Evolutionary conservation across 2,888 invertebrate species (phyloP).

Genomic region (Scaptomyza flava): DNA sequence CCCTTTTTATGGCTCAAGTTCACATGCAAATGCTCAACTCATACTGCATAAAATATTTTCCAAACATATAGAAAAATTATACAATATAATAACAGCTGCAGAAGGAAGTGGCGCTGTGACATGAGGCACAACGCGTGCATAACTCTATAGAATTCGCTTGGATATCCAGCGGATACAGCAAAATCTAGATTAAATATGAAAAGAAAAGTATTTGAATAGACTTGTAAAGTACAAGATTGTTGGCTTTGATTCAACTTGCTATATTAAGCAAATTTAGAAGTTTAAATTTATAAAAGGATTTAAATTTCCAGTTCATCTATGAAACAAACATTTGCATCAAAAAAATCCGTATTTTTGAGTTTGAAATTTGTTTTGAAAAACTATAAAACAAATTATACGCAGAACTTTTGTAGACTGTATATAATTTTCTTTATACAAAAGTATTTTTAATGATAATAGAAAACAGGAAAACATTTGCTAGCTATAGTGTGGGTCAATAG

Average conservation of each 20-base stretch:
- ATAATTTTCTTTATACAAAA: background rate
- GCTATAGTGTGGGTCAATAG: slow-evolving; percentile 68
- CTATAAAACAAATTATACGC: slow-evolving; percentile 1
- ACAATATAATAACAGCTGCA: slow-evolving; percentile 20
- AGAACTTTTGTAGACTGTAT: background rate
- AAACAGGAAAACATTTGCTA: slow-evolving; percentile 22
- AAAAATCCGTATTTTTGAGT: slow-evolving; percentile 15
- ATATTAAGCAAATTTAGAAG: background rate
- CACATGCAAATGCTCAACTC: slow-evolving; percentile 41
- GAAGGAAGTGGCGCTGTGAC: slow-evolving; percentile 35
- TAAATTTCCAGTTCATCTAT: background rate
- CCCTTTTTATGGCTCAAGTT: slow-evolving; percentile 48
- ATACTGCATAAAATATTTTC: slow-evolving; percentile 3
- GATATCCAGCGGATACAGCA: background rate
- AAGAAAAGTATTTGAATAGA: background rate
- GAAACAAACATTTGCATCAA: slow-evolving; percentile 14
- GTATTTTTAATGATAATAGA: background rate
- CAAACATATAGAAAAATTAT: slow-evolving; percentile 4
- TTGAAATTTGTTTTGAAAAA: slow-evolving; percentile 4
- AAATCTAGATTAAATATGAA: background rate
- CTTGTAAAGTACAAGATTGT: background rate
- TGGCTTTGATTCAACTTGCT: background rate
- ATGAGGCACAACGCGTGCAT: slow-evolving; percentile 26
- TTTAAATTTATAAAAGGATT: background rate
- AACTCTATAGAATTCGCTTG: slow-evolving; percentile 43